Base-by-base conservation (phyloP, 1,140 invertebrate genomes). In the Macrobrachium rosenbergii region DNA sequence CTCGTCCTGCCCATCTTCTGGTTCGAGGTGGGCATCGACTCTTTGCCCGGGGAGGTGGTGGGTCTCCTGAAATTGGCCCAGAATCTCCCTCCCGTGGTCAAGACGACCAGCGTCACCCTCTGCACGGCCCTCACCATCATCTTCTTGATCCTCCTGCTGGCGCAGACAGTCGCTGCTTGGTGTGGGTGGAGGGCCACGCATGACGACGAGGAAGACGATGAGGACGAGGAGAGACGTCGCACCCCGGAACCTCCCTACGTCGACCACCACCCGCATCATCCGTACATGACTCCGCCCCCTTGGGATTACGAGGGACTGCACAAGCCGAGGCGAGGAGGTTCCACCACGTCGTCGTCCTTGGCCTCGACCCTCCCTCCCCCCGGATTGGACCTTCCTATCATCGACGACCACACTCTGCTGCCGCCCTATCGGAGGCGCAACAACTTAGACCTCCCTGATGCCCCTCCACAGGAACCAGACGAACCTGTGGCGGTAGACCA, bases 11-110 rank as follows among this genome's bases (percentile, higher is more conserved):
- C 89, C 63, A 79, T 90, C 23, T 90, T 90, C 76, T 90, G 89
- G 89, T 90, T 90, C 64, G 89, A 90, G 28, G 89, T 88, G n/a
- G 89, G 89, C 5, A 80, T 90, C 10, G 89, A 90, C 52, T 88
- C 87, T 10, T 67, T 90, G 23, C 89, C 89, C 21, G 87, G 84
- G 19, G 88, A 88, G 23, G 83, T 90, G 16, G 89, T 90, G 17
- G 87, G 83, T 0, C 60, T 88, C 23, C 80, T 90, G 7, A 88
- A 90, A 60, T 79, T 90, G 84, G 89, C 89, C n/a, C 89, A 90
- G 67, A 88, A 90, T 63, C 77, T 90, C 11, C 89, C 89, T 52
- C 87, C 89, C 2, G 81, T 90, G 28, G 88, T 90, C 45, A 90
- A 90, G 67, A 88, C 87, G 37, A 87, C 88, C 10, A 86, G 81